Percentiles rank a stretch among this genome's conserved stretches.
Evolutionary conservation across 2,113 vertebrate genomes (phyloP).

Genomic region (Tupaia chinensis): DNA sequence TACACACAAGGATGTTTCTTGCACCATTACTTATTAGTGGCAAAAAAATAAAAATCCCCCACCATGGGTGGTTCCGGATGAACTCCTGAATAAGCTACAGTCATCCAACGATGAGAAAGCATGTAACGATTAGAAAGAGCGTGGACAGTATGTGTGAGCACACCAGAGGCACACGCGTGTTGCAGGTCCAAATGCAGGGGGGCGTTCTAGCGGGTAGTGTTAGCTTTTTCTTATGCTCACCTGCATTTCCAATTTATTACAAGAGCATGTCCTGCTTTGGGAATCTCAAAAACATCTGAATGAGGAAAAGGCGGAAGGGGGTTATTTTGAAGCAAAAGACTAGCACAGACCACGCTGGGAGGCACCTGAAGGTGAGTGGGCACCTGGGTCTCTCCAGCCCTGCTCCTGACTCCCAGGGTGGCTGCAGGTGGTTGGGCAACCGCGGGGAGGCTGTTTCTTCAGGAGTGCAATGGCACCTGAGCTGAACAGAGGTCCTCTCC

Average conservation of each 20-base stretch:
- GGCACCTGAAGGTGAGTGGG: neutral
- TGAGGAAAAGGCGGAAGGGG: neutral
- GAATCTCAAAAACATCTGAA: neutral
- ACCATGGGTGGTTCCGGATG: neutral
- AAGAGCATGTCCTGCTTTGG: neutral
- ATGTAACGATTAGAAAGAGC: neutral
- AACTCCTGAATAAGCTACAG: neutral
- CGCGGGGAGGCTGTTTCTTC: neutral
- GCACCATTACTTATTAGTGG: neutral
- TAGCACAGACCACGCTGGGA: neutral
- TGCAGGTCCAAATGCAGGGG: neutral
- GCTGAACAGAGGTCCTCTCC: neutral
- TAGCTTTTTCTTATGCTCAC: neutral
- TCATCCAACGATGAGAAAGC: neutral
- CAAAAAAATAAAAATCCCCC: neutral
- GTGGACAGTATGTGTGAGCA: neutral
- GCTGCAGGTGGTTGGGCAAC: neutral
- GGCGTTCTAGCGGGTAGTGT: neutral
- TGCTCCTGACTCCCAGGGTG: neutral
- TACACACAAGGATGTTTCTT: neutral
- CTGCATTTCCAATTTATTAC: neutral
- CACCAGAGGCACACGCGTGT: neutral
- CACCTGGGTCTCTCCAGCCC: neutral
- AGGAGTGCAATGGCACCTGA: neutral
- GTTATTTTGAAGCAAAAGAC: neutral